Evolutionary conservation across 2,113 vertebrate genomes (phyloP).

Genomic region (Artemisiospiza belli): DNA sequence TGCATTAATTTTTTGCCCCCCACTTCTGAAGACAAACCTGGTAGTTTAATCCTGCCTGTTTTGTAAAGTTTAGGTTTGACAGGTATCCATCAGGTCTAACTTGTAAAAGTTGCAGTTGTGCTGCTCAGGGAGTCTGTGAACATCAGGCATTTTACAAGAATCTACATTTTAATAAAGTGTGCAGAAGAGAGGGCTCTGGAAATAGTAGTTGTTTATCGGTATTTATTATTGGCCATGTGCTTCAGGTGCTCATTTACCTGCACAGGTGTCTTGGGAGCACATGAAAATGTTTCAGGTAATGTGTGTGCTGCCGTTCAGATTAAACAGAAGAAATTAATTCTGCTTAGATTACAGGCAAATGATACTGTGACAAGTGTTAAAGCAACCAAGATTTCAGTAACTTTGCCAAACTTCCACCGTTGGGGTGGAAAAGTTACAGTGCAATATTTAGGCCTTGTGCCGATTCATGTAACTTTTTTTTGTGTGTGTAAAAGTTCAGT

Average conservation of each 20-base stretch:
- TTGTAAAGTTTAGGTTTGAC: not conserved
- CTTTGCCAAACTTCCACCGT: not conserved
- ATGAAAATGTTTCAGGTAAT: not conserved
- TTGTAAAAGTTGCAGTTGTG: not conserved
- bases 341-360: not conserved
- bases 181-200: not conserved
- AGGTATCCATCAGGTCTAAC: not conserved
- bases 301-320: not conserved
- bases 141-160: not conserved
- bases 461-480: not conserved
- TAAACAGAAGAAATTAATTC: not conserved
- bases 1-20: rapidly evolving
- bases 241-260: not conserved
- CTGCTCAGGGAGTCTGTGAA: not conserved
- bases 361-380: not conserved
- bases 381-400: not conserved
- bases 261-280: not conserved
- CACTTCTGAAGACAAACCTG: not conserved
- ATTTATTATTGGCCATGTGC: not conserved
- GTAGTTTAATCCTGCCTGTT: not conserved
- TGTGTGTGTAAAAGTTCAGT: not conserved
- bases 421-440: not conserved
- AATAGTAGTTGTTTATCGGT: not conserved
- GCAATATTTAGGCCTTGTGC: not conserved
- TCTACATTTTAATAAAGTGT: not conserved